A percentile compares a stretch with the other conserved stretches of the same genome.
These are phyloP conservation scores for Horisme vitalbata DNA, from an alignment of 2,888 invertebrate species.

Conservation along the genomic window DNA sequence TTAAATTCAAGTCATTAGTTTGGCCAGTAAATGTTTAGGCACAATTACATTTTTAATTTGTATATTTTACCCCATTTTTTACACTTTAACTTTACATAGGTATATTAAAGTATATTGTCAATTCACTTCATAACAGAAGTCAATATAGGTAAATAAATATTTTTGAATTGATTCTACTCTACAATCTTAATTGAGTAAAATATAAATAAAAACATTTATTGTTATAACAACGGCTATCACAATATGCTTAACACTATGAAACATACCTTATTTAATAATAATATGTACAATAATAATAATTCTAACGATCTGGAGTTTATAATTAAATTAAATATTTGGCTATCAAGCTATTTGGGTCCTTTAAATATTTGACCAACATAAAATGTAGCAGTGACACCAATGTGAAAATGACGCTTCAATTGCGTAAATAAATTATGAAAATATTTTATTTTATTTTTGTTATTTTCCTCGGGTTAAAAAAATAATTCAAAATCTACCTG, in stretches of 20 bases:
- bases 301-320: neutral
- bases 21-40: conserved; percentile 12
- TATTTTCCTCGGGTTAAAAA: too few species aligned
- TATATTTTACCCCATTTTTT: conserved; percentile 21
- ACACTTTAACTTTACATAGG: conserved; percentile 23
- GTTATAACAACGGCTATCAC: conserved; percentile 23
- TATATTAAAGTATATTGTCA: conserved; percentile 44
- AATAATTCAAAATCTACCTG: too few species aligned
- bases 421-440: too few species aligned
- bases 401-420: too few species aligned
- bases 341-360: too few species aligned
- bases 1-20: conserved; percentile 8
- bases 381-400: neutral
- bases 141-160: conserved; percentile 19
- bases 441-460: too few species aligned
- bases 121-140: conserved; percentile 38
- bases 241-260: conserved; percentile 16
- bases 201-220: conserved; percentile 14
- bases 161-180: conserved; percentile 9
- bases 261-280: conserved; percentile 7
- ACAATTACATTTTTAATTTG: conserved; percentile 11
- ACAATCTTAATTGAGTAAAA: conserved; percentile 5
- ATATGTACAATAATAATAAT: conserved; percentile 17
- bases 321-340: conserved; percentile 11
- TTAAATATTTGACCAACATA: neutral